A percentile compares a stretch with the other conserved stretches of the same genome.
phyloP scores from a whole-genome alignment of 2,113 vertebrate species.

The Camelus dromedarius region DNA sequence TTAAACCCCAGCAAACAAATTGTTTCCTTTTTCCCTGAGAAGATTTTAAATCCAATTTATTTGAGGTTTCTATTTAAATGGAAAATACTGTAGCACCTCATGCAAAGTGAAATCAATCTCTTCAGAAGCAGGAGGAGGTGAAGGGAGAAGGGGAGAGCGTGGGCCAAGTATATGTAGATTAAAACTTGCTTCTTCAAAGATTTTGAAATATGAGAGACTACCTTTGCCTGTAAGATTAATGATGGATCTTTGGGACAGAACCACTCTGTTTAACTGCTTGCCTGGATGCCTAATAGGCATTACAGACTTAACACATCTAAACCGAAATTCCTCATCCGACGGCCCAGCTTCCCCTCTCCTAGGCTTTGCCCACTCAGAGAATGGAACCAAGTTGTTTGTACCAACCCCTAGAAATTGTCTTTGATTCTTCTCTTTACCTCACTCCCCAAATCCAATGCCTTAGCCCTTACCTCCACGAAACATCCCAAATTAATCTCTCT shows the following conservation, averaged over 20 bases:
- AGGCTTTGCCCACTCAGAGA: neutral
- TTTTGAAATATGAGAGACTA: conserved; percentile 88
- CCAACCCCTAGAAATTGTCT: neutral
- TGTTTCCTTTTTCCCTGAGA: conserved; percentile 81
- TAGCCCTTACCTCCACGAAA: neutral
- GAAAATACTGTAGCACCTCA: conserved; percentile 89
- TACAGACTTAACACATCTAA: conserved; percentile 56
- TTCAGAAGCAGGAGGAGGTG: conserved; percentile 68
- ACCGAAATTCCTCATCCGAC: neutral
- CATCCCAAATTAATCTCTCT: neutral
- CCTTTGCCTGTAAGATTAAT: conserved; percentile 90
- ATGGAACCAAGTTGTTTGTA: neutral
- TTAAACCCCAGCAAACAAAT: conserved; percentile 80
- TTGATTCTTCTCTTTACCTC: neutral
- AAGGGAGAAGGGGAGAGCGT: conserved; percentile 71
- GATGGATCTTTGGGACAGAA: conserved; percentile 83
- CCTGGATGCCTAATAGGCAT: conserved; percentile 61
- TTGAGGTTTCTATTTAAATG: conserved; percentile 88
- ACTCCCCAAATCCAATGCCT: neutral
- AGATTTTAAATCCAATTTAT: conserved; percentile 87
- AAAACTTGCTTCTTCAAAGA: conserved; percentile 87
- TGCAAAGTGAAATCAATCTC: conserved; percentile 90
- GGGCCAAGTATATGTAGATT: conserved; percentile 88
- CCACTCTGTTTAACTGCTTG: conserved; percentile 77
- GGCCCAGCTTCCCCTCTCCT: neutral